Evolutionary conservation across 2,113 vertebrate species (phyloP), one percentile per base, ranked within the genome.

Genomic region (Brachypteracias leptosomus): DNA sequence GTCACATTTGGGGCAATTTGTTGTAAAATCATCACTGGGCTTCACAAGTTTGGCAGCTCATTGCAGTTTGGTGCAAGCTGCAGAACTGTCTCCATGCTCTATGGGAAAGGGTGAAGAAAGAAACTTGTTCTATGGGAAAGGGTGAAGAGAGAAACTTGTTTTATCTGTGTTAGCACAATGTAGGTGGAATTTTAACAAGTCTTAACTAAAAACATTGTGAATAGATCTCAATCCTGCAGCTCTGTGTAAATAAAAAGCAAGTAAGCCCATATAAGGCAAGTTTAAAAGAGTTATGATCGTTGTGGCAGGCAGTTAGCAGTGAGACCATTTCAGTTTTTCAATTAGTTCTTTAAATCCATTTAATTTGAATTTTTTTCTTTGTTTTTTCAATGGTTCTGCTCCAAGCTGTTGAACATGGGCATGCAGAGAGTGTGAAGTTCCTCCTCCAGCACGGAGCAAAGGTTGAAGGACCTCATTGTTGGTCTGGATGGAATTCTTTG

Each of bases 401-500:
- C 75, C 14, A 96, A 99, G 99, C 99, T 97, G 98, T 99, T 73
- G 97, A 98, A 83, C 95, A 96, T 11, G 98, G 97, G 13, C 97
- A 98, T 40, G n/a, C 59, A 44, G 97, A 98, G 16, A 79, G 98
- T 4, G 97, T 99, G 61, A 97, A 97, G 40, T 93, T 99, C 63
- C 93, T 99, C 88, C 93, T 99, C 61, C 92, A 92, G 33, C 91
- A 98, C 0, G 98, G 99, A 91, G 99, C 99, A 61, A 97, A 98
- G 49, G 97, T 99, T 72, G 97, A 99, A 91, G 96, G 98, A 63
- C 94, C 97, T 49, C 99, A 99, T 97, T 99, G 98, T 3, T 97
- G 98, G 66, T 99, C 98, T 68, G 98, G 98, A 75, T 99, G 99
- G 99, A 99, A 99, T 90, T 98, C 99, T 89, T 98, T 99, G 55